Percentiles rank a stretch among this genome's conserved stretches.
Conservation (phyloP, 2,888 invertebrate species). For the Anagyrus pseudococci region DNA sequence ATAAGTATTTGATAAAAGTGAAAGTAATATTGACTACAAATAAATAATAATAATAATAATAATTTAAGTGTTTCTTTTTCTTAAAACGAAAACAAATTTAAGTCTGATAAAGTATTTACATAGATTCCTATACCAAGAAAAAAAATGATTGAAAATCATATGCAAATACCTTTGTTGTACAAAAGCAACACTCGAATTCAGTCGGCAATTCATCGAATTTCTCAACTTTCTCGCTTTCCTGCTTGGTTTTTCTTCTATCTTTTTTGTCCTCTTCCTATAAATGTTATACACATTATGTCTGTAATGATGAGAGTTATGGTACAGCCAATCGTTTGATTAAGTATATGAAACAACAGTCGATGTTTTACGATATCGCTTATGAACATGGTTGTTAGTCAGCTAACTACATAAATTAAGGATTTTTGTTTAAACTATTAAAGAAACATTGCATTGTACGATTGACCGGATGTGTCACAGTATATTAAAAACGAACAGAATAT, state of each 20-base stretch:
- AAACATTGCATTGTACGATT: neutral
- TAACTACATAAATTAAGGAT: neutral
- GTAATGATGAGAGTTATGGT: conserved; percentile 40
- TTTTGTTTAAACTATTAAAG: conserved; percentile 9
- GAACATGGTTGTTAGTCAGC: neutral
- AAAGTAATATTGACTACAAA: conserved; percentile 19
- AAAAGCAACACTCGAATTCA: conserved; percentile 97
- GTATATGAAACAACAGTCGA: neutral
- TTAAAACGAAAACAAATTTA: conserved; percentile 2
- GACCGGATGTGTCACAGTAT: no score
- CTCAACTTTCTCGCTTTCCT: conserved; percentile 66
- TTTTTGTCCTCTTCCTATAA: conserved; percentile 70
- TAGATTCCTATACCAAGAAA: conserved; percentile 17
- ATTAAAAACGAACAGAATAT: no score
- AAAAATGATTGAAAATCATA: conserved; percentile 22
- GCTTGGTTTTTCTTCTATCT: conserved; percentile 52
- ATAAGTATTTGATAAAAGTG: conserved; percentile 23
- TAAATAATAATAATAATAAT: no score
- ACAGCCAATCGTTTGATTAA: conserved; percentile 20
- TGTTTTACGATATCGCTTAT: neutral
- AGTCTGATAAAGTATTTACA: conserved; percentile 32
- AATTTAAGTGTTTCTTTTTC: conserved; percentile 20
- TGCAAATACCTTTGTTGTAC: conserved; percentile 86
- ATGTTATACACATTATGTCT: conserved; percentile 51
- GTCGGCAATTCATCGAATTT: conserved; percentile 89